A percentile compares a stretch with the other conserved stretches of the same genome.
phyloP scores from a whole-genome alignment of 2,888 invertebrate genomes.

The Microplitis manilae region DNA sequence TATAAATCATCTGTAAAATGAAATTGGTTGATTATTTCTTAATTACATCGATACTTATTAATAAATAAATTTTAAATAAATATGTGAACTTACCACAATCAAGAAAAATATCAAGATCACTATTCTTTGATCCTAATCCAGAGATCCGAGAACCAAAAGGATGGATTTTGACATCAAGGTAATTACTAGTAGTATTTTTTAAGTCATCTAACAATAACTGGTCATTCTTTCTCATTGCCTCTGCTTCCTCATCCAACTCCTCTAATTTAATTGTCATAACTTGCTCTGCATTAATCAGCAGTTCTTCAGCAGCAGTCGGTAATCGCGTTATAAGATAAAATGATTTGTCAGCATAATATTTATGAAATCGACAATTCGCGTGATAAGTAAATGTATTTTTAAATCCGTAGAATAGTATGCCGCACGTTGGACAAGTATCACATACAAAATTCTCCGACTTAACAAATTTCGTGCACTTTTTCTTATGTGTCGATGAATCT shows the following conservation, averaged over 20 bases:
- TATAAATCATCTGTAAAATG: conserved; percentile 1
- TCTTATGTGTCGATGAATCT: not conserved
- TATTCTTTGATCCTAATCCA: conserved; percentile 70
- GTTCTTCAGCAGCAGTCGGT: conserved; percentile 24
- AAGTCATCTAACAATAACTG: conserved; percentile 50
- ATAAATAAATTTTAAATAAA: conserved; percentile 4
- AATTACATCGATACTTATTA: not conserved
- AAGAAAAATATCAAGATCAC: conserved; percentile 64
- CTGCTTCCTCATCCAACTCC: conserved; percentile 44
- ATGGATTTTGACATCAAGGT: conserved; percentile 67
- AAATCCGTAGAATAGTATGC: conserved; percentile 44
- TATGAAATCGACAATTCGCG: conserved; percentile 7
- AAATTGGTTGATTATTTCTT: not conserved
- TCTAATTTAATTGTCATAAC: conserved; percentile 43
- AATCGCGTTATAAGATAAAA: conserved; percentile 17
- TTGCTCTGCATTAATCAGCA: conserved; percentile 41
- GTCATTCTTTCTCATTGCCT: conserved; percentile 43
- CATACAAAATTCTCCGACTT: conserved; percentile 26
- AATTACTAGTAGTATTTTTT: conserved; percentile 48
- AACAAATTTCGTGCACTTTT: too few species aligned
- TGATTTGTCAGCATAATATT: conserved; percentile 16
- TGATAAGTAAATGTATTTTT: conserved; percentile 32
- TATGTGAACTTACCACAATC: conserved; percentile 57
- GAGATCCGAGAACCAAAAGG: conserved; percentile 77
- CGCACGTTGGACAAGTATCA: conserved; percentile 46